Percentiles rank a stretch among this genome's conserved stretches.
These are phyloP conservation scores for Ambastaia sidthimunki DNA, from an alignment of 2,797 vertebrate genomes.

Conservation along the genomic window DNA sequence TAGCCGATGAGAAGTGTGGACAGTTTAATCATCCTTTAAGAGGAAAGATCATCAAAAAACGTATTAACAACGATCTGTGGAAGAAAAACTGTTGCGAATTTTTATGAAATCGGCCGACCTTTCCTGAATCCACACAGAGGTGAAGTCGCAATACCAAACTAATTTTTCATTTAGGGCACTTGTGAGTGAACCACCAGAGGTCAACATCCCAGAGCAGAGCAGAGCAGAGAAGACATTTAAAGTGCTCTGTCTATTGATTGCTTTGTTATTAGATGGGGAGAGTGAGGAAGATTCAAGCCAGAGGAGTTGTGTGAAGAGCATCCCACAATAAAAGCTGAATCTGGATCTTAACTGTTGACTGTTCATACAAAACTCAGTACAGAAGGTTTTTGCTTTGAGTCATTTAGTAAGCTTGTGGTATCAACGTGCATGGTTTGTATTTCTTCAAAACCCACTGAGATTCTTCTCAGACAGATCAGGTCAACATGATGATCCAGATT, in stretches of 20 bases:
- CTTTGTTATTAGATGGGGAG: slow-evolving; percentile 70
- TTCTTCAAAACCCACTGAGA: slow-evolving; percentile 72
- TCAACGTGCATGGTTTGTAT: slow-evolving; percentile 76
- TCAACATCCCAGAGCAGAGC: slow-evolving; percentile 48
- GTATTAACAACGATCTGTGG: slow-evolving; percentile 52
- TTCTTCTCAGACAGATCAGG: slow-evolving; percentile 59
- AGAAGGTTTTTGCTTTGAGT: not conserved
- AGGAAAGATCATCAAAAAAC: slow-evolving; percentile 47
- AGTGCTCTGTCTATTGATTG: slow-evolving; percentile 66
- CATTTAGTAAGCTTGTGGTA: slow-evolving; percentile 56
- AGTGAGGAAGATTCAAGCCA: slow-evolving; percentile 47
- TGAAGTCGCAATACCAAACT: slow-evolving; percentile 57
- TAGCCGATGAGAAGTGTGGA: slow-evolving; percentile 22
- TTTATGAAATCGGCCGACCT: slow-evolving; percentile 58
- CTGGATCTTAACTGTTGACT: slow-evolving; percentile 44
- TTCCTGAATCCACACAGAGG: slow-evolving; percentile 56
- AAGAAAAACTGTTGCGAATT: slow-evolving; percentile 43
- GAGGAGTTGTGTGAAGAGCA: slow-evolving; percentile 49
- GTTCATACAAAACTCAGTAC: slow-evolving; percentile 13
- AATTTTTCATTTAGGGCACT: slow-evolving; percentile 62
- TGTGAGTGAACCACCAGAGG: slow-evolving; percentile 50
- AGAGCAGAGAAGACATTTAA: slow-evolving; percentile 56
- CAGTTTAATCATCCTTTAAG: slow-evolving; percentile 20
- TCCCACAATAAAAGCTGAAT: slow-evolving; percentile 54
- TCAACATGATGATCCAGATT: slow-evolving; percentile 75